Conservation (phyloP, 2,113 vertebrate genomes). For the Cnemophilus loriae region DNA sequence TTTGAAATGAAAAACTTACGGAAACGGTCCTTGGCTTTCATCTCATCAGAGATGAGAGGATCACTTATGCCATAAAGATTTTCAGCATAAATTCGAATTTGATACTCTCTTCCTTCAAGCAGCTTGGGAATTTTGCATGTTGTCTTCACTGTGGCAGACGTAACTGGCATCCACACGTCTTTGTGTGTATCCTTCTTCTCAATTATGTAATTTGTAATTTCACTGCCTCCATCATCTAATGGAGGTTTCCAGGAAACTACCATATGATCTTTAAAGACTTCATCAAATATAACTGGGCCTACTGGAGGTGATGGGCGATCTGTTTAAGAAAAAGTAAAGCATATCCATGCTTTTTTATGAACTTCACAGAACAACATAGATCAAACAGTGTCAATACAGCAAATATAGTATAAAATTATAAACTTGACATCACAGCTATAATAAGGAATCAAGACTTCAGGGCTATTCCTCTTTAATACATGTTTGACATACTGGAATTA, state of each 20-base stretch:
- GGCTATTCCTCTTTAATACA: neutral
- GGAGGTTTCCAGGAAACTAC: conserved; percentile 96
- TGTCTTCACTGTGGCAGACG: conserved; percentile 87
- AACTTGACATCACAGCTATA: neutral
- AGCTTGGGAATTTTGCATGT: conserved; percentile 93
- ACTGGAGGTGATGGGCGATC: conserved; percentile 93
- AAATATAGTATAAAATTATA: neutral
- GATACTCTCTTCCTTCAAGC: conserved; percentile 90
- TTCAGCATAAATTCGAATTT: conserved; percentile 92
- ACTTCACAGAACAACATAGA: neutral
- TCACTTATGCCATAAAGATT: conserved; percentile 97
- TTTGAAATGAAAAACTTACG: conserved; percentile 75
- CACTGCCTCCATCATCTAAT: conserved; percentile 89
- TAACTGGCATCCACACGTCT: conserved; percentile 93
- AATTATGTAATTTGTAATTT: conserved; percentile 93
- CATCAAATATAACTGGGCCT: conserved; percentile 92
- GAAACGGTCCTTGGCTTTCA: conserved; percentile 95
- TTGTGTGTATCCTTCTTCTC: conserved; percentile 91
- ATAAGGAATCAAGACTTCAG: neutral
- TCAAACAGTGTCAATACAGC: neutral
- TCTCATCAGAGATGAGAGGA: conserved; percentile 91
- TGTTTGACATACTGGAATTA: neutral
- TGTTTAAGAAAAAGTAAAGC: conserved; percentile 50
- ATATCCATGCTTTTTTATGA: neutral
- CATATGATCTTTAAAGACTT: conserved; percentile 94